Percentiles rank a stretch among this genome's conserved stretches.
Conservation (phyloP, 1,140 invertebrate species). For the Zaprionus kolodkinae region DNA sequence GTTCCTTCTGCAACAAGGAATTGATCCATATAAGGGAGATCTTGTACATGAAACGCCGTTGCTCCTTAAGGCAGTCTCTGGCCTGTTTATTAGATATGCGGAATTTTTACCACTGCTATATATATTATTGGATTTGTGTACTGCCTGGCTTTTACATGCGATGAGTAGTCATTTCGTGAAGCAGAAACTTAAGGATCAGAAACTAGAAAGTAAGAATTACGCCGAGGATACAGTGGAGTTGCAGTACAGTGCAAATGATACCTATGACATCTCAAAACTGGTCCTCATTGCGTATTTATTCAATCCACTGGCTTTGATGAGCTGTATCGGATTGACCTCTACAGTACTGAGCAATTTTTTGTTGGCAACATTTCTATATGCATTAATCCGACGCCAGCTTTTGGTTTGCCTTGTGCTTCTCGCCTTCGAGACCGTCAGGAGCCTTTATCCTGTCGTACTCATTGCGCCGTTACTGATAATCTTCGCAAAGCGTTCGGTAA, state of each 20-base stretch:
- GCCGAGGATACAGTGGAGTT: conserved; percentile 86
- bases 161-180: conserved; percentile 88
- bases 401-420: conserved; percentile 88
- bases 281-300: conserved; percentile 94
- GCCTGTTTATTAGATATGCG: conserved; percentile 87
- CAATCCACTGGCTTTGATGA: conserved; percentile 95
- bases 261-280: conserved; percentile 87
- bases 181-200: conserved; percentile 78
- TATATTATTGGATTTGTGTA: conserved; percentile 90
- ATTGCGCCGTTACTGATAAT: conserved; percentile 90
- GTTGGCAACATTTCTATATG: conserved; percentile 88
- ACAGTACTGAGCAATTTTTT: conserved; percentile 95
- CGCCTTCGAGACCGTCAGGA: conserved; percentile 91
- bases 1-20: conserved; percentile 90
- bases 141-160: conserved; percentile 89
- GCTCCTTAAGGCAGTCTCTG: conserved; percentile 88
- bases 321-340: conserved; percentile 96
- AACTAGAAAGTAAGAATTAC: conserved; percentile 77
- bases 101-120: conserved; percentile 88
- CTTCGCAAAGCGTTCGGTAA: conserved; percentile 74
- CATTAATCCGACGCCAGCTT: conserved; percentile 88
- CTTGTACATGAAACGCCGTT: conserved; percentile 96
- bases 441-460: conserved; percentile 93
- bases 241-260: conserved; percentile 86
- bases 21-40: conserved; percentile 96